Percentiles rank a stretch among this genome's conserved stretches.
Conservation (phyloP, 1,140 invertebrate genomes). For the Sycobia sp. region DNA sequence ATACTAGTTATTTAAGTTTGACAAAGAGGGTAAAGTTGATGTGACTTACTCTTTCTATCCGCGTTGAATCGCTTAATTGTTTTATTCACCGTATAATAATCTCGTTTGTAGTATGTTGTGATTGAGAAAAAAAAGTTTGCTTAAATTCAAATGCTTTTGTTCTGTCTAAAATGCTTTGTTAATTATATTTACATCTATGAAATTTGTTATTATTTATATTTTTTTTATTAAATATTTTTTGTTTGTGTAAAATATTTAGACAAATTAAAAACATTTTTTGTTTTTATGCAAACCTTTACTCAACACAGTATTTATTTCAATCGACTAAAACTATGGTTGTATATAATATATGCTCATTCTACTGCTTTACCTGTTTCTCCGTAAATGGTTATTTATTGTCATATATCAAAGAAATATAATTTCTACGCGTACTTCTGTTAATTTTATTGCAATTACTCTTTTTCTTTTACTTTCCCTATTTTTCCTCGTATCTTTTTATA, state of each 20-base stretch:
- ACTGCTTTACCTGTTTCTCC: slow-evolving; percentile 27
- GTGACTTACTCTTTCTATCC: slow-evolving; percentile 28
- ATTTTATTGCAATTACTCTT: slow-evolving; percentile 9
- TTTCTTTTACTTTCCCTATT: slow-evolving; percentile 19
- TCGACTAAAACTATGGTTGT: slow-evolving; percentile 10
- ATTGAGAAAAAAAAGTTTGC: slow-evolving; percentile 5
- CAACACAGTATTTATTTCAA: slow-evolving; percentile 10
- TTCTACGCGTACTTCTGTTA: slow-evolving; percentile 21
- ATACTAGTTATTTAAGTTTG: no score
- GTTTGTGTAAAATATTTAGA: no score
- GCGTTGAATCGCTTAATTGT: slow-evolving; percentile 16
- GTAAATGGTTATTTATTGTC: slow-evolving; percentile 17
- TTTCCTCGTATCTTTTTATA: slow-evolving; percentile 11
- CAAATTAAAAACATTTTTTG: not conserved
- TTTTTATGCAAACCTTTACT: slow-evolving; percentile 8
- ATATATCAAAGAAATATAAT: slow-evolving; percentile 30
- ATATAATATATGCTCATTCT: slow-evolving; percentile 13
- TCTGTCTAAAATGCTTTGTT: not conserved
- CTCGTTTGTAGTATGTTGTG: slow-evolving; percentile 5
- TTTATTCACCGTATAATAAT: slow-evolving; percentile 19
- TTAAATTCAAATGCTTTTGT: slow-evolving; percentile 11
- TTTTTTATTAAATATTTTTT: slow-evolving; percentile 2
- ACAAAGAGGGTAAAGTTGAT: slow-evolving; percentile 2
- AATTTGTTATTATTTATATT: not conserved
- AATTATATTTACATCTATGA: slow-evolving; percentile 1